Percentiles rank a stretch among this genome's conserved stretches.
Conservation (phyloP, 2,797 vertebrate species). For the Cyclura pinguis region DNA sequence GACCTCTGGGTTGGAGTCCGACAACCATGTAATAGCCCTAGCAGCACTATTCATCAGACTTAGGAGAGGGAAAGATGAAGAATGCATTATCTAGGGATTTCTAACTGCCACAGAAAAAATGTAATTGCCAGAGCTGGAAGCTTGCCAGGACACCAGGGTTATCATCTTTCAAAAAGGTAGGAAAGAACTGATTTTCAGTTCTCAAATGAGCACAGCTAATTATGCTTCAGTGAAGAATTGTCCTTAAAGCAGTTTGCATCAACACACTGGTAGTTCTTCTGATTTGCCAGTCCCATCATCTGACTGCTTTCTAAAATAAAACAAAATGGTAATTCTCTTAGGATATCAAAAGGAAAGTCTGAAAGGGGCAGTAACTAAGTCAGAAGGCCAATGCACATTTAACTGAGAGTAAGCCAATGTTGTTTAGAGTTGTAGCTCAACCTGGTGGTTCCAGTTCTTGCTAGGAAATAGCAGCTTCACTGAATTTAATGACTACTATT, state of each 20-base stretch:
- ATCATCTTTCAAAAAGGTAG: constrained; percentile 48
- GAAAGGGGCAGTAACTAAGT: not conserved
- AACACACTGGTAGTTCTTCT: constrained; percentile 41
- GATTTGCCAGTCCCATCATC: constrained; percentile 24
- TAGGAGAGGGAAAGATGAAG: constrained; percentile 44
- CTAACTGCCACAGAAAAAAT: constrained; percentile 61
- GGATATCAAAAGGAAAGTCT: not conserved
- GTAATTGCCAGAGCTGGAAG: constrained; percentile 66
- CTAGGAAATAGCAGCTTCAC: not conserved
- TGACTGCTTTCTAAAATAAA: constrained; percentile 35
- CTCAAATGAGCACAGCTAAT: constrained; percentile 52
- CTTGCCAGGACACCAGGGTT: constrained; percentile 52
- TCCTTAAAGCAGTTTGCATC: constrained; percentile 43
- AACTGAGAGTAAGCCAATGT: not conserved
- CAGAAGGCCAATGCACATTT: too few relatives aligned
- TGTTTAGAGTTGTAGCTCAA: not conserved
- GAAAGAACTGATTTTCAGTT: constrained; percentile 22
- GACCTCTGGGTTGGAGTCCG: constrained; percentile 56
- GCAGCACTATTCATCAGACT: constrained; percentile 59
- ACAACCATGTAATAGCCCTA: not conserved
- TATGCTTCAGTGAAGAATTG: constrained; percentile 52
- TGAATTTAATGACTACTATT: not conserved
- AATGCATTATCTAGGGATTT: constrained; percentile 52
- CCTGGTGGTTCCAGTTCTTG: not conserved
- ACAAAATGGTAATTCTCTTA: constrained; percentile 16